These are phyloP conservation scores for Carposina sasakii DNA, from an alignment of 1,140 invertebrate species.

Conservation along the genomic window DNA sequence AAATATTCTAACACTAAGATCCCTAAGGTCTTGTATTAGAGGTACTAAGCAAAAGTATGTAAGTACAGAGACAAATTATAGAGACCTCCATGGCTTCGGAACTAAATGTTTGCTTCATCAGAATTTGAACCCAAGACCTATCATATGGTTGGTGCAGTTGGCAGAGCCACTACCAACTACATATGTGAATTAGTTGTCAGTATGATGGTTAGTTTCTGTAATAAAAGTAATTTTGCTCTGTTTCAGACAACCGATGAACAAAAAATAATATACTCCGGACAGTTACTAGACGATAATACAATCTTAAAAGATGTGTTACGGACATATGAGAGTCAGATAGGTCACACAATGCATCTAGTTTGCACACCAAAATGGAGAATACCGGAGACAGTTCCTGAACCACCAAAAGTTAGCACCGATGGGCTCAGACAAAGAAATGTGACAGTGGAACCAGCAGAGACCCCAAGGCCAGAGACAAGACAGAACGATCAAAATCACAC, in stretches of 20 bases:
- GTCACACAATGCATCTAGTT: constrained; percentile 88
- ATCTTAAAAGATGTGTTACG: constrained; percentile 86
- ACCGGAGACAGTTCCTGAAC: constrained; percentile 26
- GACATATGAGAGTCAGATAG: constrained; percentile 80
- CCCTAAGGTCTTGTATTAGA: too few species aligned
- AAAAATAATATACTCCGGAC: constrained; percentile 93
- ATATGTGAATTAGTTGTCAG: too few species aligned
- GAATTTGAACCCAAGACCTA: too few species aligned
- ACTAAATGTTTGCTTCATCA: too few species aligned
- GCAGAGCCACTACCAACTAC: too few species aligned
- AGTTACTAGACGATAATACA: constrained; percentile 83
- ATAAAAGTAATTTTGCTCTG: background rate
- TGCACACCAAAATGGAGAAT: constrained; percentile 74
- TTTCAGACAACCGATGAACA: constrained; percentile 83
- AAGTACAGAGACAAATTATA: too few species aligned
- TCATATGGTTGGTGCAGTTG: too few species aligned
- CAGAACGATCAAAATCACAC: constrained; percentile 64
- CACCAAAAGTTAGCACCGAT: constrained; percentile 21
- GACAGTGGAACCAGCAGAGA: constrained; percentile 14
- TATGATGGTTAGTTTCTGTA: too few species aligned
- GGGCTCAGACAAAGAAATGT: constrained; percentile 56
- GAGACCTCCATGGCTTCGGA: too few species aligned
- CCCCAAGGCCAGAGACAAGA: constrained; percentile 45
- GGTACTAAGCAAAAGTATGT: too few species aligned
- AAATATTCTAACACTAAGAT: too few species aligned